Base-by-base conservation (phyloP, 2,888 invertebrate species). In the Punctoribates punctum region DNA sequence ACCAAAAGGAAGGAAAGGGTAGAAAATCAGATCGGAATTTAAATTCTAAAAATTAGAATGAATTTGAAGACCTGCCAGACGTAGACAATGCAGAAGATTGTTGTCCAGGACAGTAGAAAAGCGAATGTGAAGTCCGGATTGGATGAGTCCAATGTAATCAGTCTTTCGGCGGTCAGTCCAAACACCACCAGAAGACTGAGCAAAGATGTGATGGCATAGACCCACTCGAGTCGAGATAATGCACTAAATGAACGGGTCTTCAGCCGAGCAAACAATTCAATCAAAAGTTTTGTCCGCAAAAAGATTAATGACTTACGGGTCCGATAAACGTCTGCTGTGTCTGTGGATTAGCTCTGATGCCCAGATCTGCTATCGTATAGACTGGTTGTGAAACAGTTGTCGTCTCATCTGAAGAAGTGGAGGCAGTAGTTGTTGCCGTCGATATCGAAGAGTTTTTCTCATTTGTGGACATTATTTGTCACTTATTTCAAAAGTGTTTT, bases 91-190 rank as follows among this genome's bases (percentile, higher is more conserved):
- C 42, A 70, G 70, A 70, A 70, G 38, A 23, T 65, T 17, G 46
- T 75, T 3, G 75, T 65, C 75, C 62, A 75, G 27, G 42, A 62
- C n/a, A 75, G 51, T 0, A 79, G 70, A 20, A 79, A 70, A 9
- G 76, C 79, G 77, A 79, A 79, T 27, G 77, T 79, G 70, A 77
- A 79, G 76, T 78, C 79, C 73, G 77, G 77, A 29, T 77, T 62
- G 73, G 54, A 38, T 13, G 76, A 73, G 2, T 75, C 72, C 67
- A 77, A 75, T 51, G 48, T 70, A 1, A 77, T 75, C n/a, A 78
- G 48, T 54, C 78, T 75, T 70, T 76, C 74, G 54, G 77, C 77
- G 4, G 78, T 78, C 25, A 79, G 51, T 0, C 77, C 78, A 20
- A 78, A 27, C 23, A 75, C 73, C 11, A 75, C 76, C n/a, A 75